These are phyloP conservation scores for Hormaphis cornu DNA, from an alignment of 1,140 invertebrate genomes.

Conservation along the genomic window DNA sequence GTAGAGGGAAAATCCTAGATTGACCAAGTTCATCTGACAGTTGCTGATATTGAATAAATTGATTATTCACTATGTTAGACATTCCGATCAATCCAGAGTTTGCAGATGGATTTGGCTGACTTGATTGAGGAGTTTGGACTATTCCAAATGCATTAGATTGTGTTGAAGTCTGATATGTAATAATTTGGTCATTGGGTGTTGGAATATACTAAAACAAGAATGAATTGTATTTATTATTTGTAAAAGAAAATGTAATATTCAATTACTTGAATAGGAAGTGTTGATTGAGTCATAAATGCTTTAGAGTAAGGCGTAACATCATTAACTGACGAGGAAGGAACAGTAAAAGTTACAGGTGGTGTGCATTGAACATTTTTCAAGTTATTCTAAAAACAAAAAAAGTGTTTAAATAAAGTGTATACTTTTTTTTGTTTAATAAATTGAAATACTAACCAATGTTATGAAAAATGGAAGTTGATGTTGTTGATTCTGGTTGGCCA, in stretches of 20 bases:
- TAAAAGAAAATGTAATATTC: neutral
- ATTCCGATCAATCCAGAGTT: constrained; percentile 4
- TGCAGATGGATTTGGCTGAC: neutral
- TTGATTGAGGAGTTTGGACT: constrained; percentile 3
- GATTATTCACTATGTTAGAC: constrained; percentile 9
- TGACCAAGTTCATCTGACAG: constrained; percentile 12
- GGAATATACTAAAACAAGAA: constrained; percentile 33
- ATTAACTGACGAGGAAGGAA: constrained; percentile 25
- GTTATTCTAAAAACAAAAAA: constrained; percentile 3
- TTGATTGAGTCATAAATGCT: constrained; percentile 37
- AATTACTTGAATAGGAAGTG: constrained; percentile 30
- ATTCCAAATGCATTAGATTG: constrained; percentile 26
- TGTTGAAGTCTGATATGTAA: constrained; percentile 12
- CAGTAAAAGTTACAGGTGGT: constrained; percentile 20
- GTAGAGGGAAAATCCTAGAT: constrained; percentile 5
- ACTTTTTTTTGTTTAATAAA: too few species aligned
- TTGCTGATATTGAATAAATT: constrained; percentile 16
- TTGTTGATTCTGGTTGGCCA: constrained; percentile 18
- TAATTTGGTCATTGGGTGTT: constrained; percentile 30
- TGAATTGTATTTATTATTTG: neutral
- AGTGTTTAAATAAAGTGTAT: too few species aligned
- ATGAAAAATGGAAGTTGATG: constrained; percentile 17
- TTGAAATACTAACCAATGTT: constrained; percentile 7
- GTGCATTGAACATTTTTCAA: constrained; percentile 22
- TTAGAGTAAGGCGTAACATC: constrained; percentile 40